These are phyloP conservation scores for Spisula solida DNA, from an alignment of 2,888 invertebrate genomes.

Conservation along the genomic window DNA sequence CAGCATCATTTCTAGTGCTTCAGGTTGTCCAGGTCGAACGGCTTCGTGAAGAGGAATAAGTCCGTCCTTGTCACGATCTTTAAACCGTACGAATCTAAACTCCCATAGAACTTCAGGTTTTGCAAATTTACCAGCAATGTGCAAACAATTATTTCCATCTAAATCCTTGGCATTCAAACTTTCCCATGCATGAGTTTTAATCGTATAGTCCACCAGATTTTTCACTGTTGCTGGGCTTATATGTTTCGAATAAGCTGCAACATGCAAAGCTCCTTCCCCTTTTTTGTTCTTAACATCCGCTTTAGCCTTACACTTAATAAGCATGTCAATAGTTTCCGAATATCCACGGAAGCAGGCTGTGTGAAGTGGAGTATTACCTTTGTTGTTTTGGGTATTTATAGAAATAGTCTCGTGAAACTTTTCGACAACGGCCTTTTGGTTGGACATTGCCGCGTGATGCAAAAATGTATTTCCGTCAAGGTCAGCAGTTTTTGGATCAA, in stretches of 20 bases:
- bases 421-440: conserved; percentile 78
- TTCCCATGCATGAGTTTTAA: conserved; percentile 85
- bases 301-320: conserved; percentile 81
- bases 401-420: conserved; percentile 73
- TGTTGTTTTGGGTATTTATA: conserved; percentile 79
- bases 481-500: conserved; percentile 78
- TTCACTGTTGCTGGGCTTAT: conserved; percentile 78
- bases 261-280: conserved; percentile 84
- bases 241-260: conserved; percentile 77
- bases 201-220: conserved; percentile 82
- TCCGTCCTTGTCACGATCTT: conserved; percentile 80
- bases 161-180: conserved; percentile 83
- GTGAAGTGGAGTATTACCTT: conserved; percentile 86
- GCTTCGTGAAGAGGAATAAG: conserved; percentile 82
- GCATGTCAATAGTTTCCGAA: conserved; percentile 73
- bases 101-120: conserved; percentile 82
- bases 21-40: conserved; percentile 78
- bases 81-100: conserved; percentile 80
- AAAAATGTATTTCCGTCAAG: conserved; percentile 83
- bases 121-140: conserved; percentile 83
- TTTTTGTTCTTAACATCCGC: conserved; percentile 81
- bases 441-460: conserved; percentile 84
- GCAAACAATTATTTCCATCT: conserved; percentile 84
- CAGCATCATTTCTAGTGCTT: conserved; percentile 80
- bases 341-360: conserved; percentile 84